phyloP scores from a whole-genome alignment of 2,888 invertebrate genomes.

The Epirrhoe tristata region DNA sequence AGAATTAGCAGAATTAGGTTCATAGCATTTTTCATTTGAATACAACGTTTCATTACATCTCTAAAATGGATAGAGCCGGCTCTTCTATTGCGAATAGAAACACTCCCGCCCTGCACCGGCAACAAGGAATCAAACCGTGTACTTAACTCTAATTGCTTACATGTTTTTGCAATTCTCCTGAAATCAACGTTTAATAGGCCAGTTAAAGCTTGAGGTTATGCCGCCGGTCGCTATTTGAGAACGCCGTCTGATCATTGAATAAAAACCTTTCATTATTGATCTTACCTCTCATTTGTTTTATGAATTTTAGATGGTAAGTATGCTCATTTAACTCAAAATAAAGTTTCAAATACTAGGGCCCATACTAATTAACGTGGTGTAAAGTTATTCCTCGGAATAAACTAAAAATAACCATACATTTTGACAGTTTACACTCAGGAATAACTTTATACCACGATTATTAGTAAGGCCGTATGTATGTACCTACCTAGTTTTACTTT shows the following conservation, averaged over 20 bases:
- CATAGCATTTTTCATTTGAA: neutral
- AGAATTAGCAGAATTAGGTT: neutral
- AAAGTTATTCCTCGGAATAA: too few species aligned
- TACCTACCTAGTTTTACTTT: too few species aligned
- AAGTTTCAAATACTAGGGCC: too few species aligned
- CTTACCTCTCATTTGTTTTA: conserved; percentile 26
- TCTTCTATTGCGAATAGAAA: conserved; percentile 65
- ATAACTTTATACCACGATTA: too few species aligned
- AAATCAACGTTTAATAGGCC: conserved; percentile 62
- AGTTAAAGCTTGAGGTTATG: conserved; percentile 49
- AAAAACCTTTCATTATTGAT: conserved; percentile 41
- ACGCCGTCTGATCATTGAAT: conserved; percentile 39
- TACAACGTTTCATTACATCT: conserved; percentile 2
- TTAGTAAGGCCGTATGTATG: too few species aligned
- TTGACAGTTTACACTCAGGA: too few species aligned
- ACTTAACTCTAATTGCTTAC: conserved; percentile 72
- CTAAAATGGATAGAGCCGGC: conserved; percentile 52
- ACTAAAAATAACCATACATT: too few species aligned
- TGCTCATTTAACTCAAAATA: conserved; percentile 9
- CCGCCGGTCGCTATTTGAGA: conserved; percentile 43
- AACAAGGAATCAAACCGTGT: conserved; percentile 68
- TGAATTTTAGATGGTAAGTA: conserved; percentile 9
- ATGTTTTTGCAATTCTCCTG: conserved; percentile 67
- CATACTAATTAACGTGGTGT: too few species aligned
- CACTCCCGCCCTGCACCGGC: conserved; percentile 62